phyloP scores from a whole-genome alignment of 2,113 vertebrate genomes.

The Hippopotamus amphibius region DNA sequence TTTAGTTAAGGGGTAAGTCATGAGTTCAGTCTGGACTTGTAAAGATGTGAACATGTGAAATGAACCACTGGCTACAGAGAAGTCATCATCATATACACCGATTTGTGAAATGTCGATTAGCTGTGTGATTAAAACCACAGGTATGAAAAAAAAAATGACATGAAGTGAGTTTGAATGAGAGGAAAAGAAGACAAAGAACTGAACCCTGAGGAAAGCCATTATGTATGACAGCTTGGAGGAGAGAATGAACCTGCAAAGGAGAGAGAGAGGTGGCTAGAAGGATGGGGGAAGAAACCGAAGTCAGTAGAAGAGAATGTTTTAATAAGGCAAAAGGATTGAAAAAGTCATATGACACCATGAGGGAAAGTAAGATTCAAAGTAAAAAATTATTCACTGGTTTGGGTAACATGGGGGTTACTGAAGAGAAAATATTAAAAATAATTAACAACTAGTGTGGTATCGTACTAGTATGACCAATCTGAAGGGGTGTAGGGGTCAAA shows the following conservation, averaged over 20 bases:
- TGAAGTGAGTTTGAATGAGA: not conserved
- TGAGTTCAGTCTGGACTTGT: not conserved
- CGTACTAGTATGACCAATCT: not conserved
- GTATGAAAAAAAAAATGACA: not conserved
- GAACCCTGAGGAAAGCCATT: not conserved
- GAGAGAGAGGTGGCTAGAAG: not conserved
- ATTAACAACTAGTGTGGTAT: not conserved
- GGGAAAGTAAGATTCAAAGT: not conserved
- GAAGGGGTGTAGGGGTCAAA: not conserved
- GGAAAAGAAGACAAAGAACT: not conserved
- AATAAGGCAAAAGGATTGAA: not conserved
- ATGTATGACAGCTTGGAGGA: too few relatives aligned
- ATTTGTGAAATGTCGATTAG: not conserved
- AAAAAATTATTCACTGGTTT: not conserved
- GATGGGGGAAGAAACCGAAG: not conserved
- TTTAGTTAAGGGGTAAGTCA: not conserved
- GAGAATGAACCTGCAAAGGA: too few relatives aligned
- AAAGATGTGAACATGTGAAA: not conserved
- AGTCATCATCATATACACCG: not conserved
- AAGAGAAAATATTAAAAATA: slow-evolving; percentile 11
- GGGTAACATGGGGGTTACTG: not conserved
- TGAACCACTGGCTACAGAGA: not conserved
- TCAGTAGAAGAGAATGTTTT: not conserved
- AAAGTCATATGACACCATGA: not conserved
- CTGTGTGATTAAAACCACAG: not conserved